Percentiles rank a stretch among this genome's conserved stretches.
phyloP scores from a whole-genome alignment of 2,113 vertebrate genomes.

The Scopus umbretta region DNA sequence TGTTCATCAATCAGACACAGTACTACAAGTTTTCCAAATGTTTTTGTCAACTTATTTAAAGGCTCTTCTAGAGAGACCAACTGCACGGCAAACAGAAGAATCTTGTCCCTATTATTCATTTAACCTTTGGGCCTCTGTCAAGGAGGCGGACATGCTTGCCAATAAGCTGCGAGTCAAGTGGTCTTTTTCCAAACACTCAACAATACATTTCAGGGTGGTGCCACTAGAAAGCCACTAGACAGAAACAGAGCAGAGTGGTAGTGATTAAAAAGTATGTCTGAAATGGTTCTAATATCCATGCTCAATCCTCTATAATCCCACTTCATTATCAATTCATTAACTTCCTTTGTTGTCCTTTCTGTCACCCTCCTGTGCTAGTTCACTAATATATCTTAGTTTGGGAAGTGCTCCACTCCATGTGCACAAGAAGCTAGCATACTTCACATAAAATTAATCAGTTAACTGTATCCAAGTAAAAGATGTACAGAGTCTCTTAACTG shows the following conservation, averaged over 20 bases:
- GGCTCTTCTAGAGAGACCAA: background rate
- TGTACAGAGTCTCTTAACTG: background rate
- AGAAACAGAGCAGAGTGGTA: background rate
- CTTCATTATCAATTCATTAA: conserved; percentile 56
- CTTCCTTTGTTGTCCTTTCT: conserved; percentile 21
- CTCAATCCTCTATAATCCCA: conserved; percentile 41
- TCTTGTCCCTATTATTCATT: background rate
- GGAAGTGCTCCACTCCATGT: background rate
- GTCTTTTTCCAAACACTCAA: background rate
- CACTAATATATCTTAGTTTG: background rate
- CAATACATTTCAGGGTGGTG: background rate
- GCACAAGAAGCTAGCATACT: background rate
- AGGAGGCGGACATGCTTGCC: background rate
- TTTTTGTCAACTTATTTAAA: background rate
- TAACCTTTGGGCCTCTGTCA: background rate
- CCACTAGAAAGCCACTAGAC: background rate
- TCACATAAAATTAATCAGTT: background rate
- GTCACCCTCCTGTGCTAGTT: background rate
- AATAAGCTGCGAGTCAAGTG: background rate
- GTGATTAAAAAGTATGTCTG: conserved; percentile 29
- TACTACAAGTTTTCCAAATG: background rate
- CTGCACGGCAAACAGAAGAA: background rate
- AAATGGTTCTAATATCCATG: conserved; percentile 36
- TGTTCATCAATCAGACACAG: background rate
- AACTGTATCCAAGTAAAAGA: background rate